Evolutionary conservation across 2,888 invertebrate species (phyloP).

Genomic region (Sinopyrophorus schimmeli): DNA sequence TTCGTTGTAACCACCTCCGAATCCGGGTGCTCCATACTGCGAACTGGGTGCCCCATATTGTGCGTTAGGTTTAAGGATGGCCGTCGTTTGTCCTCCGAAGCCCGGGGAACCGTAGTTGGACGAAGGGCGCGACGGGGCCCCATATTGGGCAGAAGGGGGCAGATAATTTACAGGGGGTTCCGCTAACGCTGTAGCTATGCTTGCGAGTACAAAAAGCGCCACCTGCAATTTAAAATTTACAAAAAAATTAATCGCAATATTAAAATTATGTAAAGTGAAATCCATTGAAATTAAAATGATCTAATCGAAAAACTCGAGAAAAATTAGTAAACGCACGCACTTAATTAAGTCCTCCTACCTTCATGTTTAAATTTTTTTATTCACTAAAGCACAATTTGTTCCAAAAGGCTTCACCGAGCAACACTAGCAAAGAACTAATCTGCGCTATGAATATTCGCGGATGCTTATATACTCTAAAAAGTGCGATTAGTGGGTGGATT

Average conservation of each 20-base stretch:
- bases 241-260: too few species aligned
- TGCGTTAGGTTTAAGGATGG: conserved; percentile 42
- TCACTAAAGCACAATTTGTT: conserved; percentile 22
- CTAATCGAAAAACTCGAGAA: too few species aligned
- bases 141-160: conserved; percentile 45
- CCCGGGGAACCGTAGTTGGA: conserved; percentile 31
- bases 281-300: conserved; percentile 40
- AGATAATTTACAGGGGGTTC: conserved; percentile 53
- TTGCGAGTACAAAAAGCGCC: conserved; percentile 10
- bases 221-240: conserved; percentile 14
- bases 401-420: neutral
- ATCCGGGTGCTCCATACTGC: conserved; percentile 33
- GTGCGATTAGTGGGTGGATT: conserved; percentile 48
- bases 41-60: conserved; percentile 30
- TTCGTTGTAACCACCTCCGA: conserved; percentile 31
- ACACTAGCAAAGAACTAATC: conserved; percentile 9
- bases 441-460: conserved; percentile 36
- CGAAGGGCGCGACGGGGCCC: conserved; percentile 39
- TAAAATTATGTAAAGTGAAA: too few species aligned
- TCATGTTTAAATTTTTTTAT: too few species aligned
- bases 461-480: conserved; percentile 48
- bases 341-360: conserved; percentile 35
- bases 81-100: conserved; percentile 33
- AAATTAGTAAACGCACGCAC: neutral
- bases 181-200: conserved; percentile 40